Conservation (phyloP, 2,888 invertebrate species). For the Trisateles emortualis region DNA sequence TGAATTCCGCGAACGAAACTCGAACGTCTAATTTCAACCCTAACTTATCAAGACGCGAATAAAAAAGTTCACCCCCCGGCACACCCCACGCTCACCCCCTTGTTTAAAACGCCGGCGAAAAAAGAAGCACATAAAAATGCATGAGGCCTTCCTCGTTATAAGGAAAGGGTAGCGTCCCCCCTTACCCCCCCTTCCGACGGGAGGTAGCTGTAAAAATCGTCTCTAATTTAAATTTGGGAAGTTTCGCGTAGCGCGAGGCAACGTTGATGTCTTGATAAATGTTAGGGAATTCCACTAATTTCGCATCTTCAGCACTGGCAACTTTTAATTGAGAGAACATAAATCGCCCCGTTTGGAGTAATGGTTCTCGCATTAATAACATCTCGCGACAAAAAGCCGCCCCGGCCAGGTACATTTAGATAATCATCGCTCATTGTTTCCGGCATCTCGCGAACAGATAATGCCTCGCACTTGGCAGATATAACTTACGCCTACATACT, state of each 20-base stretch:
- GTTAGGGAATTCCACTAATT: slow-evolving; percentile 85
- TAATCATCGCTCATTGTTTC: slow-evolving; percentile 82
- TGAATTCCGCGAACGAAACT: slow-evolving; percentile 87
- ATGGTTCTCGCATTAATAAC: slow-evolving; percentile 81
- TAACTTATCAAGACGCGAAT: slow-evolving; percentile 88
- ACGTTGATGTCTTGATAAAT: slow-evolving; percentile 87
- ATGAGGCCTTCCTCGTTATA: slow-evolving; percentile 88
- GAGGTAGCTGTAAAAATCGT: slow-evolving; percentile 87
- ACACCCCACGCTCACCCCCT: slow-evolving; percentile 85
- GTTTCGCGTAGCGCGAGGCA: slow-evolving; percentile 83
- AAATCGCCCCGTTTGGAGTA: slow-evolving; percentile 73
- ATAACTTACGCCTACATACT: slow-evolving; percentile 14
- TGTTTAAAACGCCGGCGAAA: slow-evolving; percentile 88
- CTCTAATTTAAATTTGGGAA: slow-evolving; percentile 88
- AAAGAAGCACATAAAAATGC: slow-evolving; percentile 88
- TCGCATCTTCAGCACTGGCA: slow-evolving; percentile 79
- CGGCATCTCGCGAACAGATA: slow-evolving; percentile 50
- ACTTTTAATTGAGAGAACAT: slow-evolving; percentile 85
- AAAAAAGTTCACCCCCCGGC: slow-evolving; percentile 85
- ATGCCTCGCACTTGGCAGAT: slow-evolving; percentile 34
- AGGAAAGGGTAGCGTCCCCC: slow-evolving; percentile 86
- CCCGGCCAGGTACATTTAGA: slow-evolving; percentile 71
- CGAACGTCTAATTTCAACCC: slow-evolving; percentile 88
- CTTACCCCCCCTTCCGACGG: slow-evolving; percentile 66
- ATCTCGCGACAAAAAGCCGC: slow-evolving; percentile 78